A percentile compares a stretch with the other conserved stretches of the same genome.
Conservation (phyloP, 2,113 vertebrate species). For the Butastur rufipennis region DNA sequence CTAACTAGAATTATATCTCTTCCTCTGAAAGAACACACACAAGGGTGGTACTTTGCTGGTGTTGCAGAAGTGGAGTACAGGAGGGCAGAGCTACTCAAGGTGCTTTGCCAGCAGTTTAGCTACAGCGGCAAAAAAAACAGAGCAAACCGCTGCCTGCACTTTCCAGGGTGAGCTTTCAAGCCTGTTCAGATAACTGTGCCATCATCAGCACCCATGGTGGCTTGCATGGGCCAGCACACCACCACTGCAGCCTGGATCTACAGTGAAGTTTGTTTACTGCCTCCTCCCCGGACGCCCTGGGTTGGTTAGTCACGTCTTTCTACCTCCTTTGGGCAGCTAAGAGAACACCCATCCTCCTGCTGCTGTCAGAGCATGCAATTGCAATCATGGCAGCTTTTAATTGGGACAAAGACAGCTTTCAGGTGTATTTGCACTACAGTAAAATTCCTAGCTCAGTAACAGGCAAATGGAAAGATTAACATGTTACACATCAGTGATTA, state of each 20-base stretch:
- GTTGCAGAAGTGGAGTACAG: neutral
- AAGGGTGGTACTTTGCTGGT: neutral
- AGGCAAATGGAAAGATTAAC: neutral
- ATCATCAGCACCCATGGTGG: neutral
- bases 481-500: neutral
- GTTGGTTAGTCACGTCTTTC: neutral
- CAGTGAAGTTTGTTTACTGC: neutral
- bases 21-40: neutral
- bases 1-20: neutral
- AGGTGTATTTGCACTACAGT: neutral
- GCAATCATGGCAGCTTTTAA: neutral
- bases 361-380: neutral
- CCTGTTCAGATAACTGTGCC: neutral
- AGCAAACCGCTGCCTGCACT: neutral
- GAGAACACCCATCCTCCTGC: neutral
- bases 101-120: neutral
- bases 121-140: neutral
- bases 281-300: accelerated
- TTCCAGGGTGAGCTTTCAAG: neutral
- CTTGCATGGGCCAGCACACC: neutral
- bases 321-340: neutral
- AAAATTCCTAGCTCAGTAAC: neutral
- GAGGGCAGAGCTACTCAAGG: neutral
- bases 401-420: neutral
- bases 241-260: neutral